These are phyloP conservation scores for Heteromormyrus szaboi DNA, from an alignment of 2,797 vertebrate genomes.

Conservation along the genomic window DNA sequence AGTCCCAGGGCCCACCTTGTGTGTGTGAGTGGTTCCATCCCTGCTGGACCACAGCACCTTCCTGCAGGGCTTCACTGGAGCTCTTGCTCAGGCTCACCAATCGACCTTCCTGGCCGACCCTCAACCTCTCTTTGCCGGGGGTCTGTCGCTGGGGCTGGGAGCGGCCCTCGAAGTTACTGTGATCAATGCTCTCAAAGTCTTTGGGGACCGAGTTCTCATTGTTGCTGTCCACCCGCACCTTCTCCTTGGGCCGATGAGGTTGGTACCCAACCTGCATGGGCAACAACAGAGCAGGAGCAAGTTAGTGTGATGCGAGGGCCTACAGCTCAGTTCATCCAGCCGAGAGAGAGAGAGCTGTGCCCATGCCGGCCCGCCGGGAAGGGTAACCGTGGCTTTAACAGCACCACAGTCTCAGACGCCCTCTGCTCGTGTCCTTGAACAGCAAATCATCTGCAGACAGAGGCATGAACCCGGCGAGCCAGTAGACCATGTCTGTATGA, in stretches of 20 bases:
- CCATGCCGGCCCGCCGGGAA: not conserved
- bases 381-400: not conserved
- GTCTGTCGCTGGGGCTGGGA: constrained; percentile 76
- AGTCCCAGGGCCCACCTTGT: not conserved
- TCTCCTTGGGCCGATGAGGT: constrained; percentile 90
- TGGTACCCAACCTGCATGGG: constrained; percentile 78
- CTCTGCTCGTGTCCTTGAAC: not conserved
- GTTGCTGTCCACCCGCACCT: constrained; percentile 91
- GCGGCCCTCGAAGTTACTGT: constrained; percentile 90
- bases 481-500: not conserved
- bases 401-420: not conserved
- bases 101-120: not conserved
- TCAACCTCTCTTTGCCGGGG: constrained; percentile 50
- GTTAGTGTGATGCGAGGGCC: not conserved
- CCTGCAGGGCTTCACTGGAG: constrained; percentile 67
- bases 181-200: constrained; percentile 95
- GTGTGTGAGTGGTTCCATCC: not conserved
- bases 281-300: not conserved
- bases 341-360: not conserved
- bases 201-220: constrained; percentile 97
- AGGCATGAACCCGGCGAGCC: not conserved
- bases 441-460: not conserved
- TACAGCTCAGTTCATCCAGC: not conserved
- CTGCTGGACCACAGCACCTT: constrained; percentile 28
- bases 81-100: constrained; percentile 55